Conservation (phyloP, 2,888 invertebrate species). For the Boloria selene region DNA sequence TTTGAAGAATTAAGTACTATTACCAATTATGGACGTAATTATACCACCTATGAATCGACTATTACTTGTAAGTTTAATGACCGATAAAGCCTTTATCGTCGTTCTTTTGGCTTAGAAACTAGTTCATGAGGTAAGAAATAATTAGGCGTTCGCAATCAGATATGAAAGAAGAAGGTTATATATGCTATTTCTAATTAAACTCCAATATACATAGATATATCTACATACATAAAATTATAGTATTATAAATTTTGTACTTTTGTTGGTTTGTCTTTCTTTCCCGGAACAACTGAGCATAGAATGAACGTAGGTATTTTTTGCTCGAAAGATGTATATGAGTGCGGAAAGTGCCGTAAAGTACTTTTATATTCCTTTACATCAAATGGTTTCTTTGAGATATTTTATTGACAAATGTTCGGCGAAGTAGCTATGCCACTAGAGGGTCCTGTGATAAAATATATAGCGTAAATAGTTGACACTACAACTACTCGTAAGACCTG, state of each 20-base stretch:
- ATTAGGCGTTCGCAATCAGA: conserved; percentile 53
- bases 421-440: no score
- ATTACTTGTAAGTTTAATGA: conserved; percentile 57
- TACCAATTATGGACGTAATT: background rate
- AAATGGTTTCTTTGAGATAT: no score
- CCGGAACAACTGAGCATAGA: conserved; percentile 7
- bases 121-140: conserved; percentile 60
- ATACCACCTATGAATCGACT: conserved; percentile 7
- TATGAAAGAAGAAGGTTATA: conserved; percentile 18
- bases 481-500: no score
- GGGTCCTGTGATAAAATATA: no score
- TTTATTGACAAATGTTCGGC: no score
- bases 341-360: no score
- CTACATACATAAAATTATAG: background rate
- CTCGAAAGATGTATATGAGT: background rate
- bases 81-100: conserved; percentile 74
- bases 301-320: conserved; percentile 1
- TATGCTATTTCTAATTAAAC: background rate
- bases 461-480: no score
- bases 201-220: no score
- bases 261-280: no score
- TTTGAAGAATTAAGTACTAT: no score
- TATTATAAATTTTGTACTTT: background rate
- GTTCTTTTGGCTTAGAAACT: conserved; percentile 65
- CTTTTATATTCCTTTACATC: no score